Evolutionary conservation across 1,140 invertebrate genomes (phyloP), one percentile per base, ranked within the genome.

Genomic region (Steinernema feltiae): DNA sequence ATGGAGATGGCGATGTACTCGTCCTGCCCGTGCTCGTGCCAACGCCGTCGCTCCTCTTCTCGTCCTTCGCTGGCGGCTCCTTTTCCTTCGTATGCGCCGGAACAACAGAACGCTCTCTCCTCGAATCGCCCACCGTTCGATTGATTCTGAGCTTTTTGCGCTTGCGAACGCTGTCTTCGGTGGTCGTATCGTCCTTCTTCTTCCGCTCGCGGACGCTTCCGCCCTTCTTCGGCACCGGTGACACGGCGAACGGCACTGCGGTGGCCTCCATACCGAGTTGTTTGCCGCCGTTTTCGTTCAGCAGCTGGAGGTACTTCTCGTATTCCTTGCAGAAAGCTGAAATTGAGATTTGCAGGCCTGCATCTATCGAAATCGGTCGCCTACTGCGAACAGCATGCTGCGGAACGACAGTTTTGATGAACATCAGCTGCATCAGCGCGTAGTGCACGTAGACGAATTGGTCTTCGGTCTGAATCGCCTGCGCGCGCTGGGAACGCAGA

Each of bases 391-490:
- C 24, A 3, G 2, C 53, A 18, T 27, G 53, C 53, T 63, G 15
- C 24, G 53, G 53, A 63, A 63, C 53, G 53, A 63, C 24, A 21
- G 2, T 27, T 21, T 63, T 63, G 24, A 27, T 27, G 53, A 17
- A 18, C 17, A 75, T 77, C 7, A 30, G 70, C 30, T 75, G 74
- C 74, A 75, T 32, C 1, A 75, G 12, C 3, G 74, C 74, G 71
- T 75, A 77, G 71, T 77, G 74, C 24, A 77, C 74, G 35, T 79
- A 80, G 15, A 80, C 79, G 53, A 81, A 82, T 31, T 80, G 78
- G 48, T 80, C 78, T 30, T 80, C 78, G 12, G 78, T 80, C 69
- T 80, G 78, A 15, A 80, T 79, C 17, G 78, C 78, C 63, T 82
- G 71, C 53, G 46, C 12, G 7, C 78, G 78, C 30, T 80, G 78